A percentile compares a stretch with the other conserved stretches of the same genome.
Evolutionary conservation across 2,113 vertebrate species (phyloP).

Genomic region (Eonycteris spelaea): DNA sequence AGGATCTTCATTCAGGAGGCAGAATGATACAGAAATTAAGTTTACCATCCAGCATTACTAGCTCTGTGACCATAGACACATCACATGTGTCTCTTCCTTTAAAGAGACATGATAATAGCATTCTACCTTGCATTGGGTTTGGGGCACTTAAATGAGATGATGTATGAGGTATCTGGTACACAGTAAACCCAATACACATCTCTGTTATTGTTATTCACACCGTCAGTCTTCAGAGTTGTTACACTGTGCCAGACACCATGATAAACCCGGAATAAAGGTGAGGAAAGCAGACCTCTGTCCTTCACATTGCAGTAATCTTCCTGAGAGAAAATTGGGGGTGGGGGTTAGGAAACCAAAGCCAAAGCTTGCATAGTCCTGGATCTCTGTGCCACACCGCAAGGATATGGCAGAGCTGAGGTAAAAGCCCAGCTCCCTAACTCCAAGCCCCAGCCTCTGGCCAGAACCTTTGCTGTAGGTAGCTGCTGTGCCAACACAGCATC

Average conservation of each 20-base stretch:
- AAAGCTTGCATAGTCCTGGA: neutral
- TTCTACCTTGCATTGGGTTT: too few relatives aligned
- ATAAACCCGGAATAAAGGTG: neutral
- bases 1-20: neutral
- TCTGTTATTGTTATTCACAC: neutral
- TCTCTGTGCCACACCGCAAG: neutral
- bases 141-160: neutral
- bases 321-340: neutral
- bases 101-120: too few relatives aligned
- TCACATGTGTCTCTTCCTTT: neutral
- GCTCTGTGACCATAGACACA: neutral
- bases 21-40: neutral
- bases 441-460: neutral
- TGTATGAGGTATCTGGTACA: accelerated
- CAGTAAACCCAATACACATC: accelerated
- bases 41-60: neutral
- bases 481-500: accelerated
- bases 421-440: neutral
- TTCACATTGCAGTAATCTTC: too few relatives aligned
- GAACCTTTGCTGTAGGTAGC: neutral
- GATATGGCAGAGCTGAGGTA: neutral
- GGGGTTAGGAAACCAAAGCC: neutral
- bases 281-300: neutral
- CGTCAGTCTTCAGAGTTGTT: neutral
- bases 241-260: too few relatives aligned